Base-by-base conservation (phyloP, 2,113 vertebrate species). In the Pimephales promelas region DNA sequence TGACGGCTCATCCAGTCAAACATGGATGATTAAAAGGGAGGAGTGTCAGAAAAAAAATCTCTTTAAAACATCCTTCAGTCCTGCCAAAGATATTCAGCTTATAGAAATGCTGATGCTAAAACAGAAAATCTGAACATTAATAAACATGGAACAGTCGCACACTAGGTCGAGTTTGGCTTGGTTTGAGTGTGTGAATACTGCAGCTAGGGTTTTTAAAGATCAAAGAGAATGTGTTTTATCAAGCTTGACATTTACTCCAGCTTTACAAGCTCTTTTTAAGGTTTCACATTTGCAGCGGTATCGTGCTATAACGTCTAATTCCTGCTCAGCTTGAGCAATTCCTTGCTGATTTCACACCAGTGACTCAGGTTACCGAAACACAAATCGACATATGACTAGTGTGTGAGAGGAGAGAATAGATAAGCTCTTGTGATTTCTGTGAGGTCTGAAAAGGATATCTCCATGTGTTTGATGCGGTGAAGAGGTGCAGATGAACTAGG, bases 171-270 rank as follows among this genome's bases (percentile, higher is more conserved):
- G n/a, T 75, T 83, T n/a, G 52, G 73, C 78, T 79, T 85, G 74
- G 77, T 62, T 57, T 18, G 68, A 28, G 0, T 10, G 84, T 75
- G 61, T 43, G 66, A 79, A 28, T 54, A 87, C 83, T 84, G 68
- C 77, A 75, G 78, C 43, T 75, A 70, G 76, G 31, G 74, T 85
- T 74, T 86, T 77, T 52, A 18, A 72, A 83, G 66, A 90, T 90
- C 87, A 92, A 90, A 90, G 90, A 49, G 82, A 79, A 77, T 73
- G 79, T 77, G 76, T 82, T 59, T 79, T 83, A 77, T 82, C 84
- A 85, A 84, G 43, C 62, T 80, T 89, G 89, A 90, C 88, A 90
- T 88, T 89, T 89, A 87, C 86, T 76, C 74, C 82, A 66, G 68
- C 85, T 86, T 85, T 83, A 83, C 79, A 49, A 64, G 70, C 78